Evolutionary conservation across 2,113 vertebrate genomes (phyloP).

Genomic region (Hemibagrus wyckioides): DNA sequence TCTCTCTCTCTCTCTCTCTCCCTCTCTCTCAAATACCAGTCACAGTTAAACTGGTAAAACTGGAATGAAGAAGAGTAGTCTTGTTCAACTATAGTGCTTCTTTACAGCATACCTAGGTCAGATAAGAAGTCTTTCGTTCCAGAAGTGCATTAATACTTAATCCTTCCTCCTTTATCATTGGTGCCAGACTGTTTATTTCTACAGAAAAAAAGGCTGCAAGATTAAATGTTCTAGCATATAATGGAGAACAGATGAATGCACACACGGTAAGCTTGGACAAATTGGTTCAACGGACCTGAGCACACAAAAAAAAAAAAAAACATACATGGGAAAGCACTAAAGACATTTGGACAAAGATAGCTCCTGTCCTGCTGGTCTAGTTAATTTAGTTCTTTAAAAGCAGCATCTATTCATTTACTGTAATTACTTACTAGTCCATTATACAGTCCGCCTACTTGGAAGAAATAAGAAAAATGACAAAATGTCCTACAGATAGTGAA

Average conservation of each 20-base stretch:
- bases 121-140: conserved; percentile 27
- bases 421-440: not conserved
- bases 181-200: conserved; percentile 17
- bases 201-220: conserved; percentile 34
- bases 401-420: conserved; percentile 6
- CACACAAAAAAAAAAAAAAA: not conserved
- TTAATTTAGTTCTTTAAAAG: conserved; percentile 40
- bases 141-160: conserved; percentile 3
- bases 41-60: not conserved
- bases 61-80: conserved; percentile 8
- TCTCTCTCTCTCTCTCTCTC: not conserved
- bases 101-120: conserved; percentile 28
- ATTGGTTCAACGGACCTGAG: conserved; percentile 20
- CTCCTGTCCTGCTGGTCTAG: not conserved
- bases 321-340: conserved; percentile 11
- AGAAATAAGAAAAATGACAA: conserved; percentile 1
- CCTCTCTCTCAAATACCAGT: conserved; percentile 5
- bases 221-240: conserved; percentile 41
- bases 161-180: conserved; percentile 16
- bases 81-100: not conserved
- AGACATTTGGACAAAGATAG: conserved; percentile 12
- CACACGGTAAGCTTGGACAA: conserved; percentile 30
- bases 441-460: not conserved
- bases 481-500: not conserved
- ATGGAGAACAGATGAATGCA: conserved; percentile 35